These are phyloP conservation scores for Montipora capricornis DNA, from an alignment of 64 coral and sea anemone genomes.

Conservation along the genomic window DNA sequence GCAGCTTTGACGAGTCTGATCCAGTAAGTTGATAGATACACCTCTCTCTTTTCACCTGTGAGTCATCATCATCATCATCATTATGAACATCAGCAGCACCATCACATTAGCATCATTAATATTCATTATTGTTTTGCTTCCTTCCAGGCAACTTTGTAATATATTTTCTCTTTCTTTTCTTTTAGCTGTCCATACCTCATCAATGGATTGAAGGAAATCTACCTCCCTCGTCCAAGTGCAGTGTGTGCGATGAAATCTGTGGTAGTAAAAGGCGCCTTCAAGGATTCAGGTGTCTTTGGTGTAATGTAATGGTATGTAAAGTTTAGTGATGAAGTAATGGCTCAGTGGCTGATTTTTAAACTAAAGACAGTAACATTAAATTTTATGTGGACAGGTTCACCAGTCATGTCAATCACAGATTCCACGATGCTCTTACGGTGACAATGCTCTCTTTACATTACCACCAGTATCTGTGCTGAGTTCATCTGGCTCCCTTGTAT, in stretches of 20 bases:
- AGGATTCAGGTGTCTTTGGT: constrained; percentile 96
- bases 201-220: constrained; percentile 98
- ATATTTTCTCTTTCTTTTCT: not conserved
- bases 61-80: not conserved
- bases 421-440: constrained; percentile 59
- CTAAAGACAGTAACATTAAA: not conserved
- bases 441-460: constrained; percentile 90
- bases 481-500: constrained; percentile 31
- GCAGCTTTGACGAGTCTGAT: constrained; percentile 79
- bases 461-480: constrained; percentile 67
- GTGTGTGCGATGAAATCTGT: constrained; percentile 91
- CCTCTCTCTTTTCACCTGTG: not conserved
- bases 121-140: no score
- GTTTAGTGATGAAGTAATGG: not conserved
- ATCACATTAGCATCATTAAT: no score
- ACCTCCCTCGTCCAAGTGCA: constrained; percentile 82
- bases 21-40: constrained; percentile 75
- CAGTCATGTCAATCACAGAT: constrained; percentile 68
- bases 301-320: constrained; percentile 89
- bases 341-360: no score
- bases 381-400: constrained; percentile 76
- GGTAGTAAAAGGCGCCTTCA: constrained; percentile 88
- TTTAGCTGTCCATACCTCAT: constrained; percentile 87
- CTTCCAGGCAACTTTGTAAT: not conserved
- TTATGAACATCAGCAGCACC: not conserved